Conservation (phyloP, 2,113 vertebrate species). For the Atractosteus spatula region DNA sequence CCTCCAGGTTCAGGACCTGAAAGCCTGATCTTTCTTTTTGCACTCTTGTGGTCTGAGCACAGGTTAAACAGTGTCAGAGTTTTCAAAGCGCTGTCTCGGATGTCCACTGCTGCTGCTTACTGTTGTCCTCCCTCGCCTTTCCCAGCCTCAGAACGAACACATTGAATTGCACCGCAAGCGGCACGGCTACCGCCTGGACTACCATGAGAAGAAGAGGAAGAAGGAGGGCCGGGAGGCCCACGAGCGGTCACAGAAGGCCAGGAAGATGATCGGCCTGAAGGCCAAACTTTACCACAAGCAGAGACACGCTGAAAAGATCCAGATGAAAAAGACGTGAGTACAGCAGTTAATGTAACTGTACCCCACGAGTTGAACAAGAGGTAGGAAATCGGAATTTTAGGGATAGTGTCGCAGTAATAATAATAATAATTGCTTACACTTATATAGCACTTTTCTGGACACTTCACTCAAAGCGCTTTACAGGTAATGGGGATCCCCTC, state of each 20-base stretch:
- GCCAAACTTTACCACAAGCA: slow-evolving; percentile 97
- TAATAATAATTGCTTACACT: no score
- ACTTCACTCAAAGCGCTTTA: no score
- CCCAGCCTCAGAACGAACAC: slow-evolving; percentile 93
- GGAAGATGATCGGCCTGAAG: slow-evolving; percentile 93
- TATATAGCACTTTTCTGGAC: no score
- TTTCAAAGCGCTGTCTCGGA: no score
- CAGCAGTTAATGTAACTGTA: background rate
- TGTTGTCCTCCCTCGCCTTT: background rate
- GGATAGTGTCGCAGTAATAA: no score
- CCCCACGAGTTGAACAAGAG: background rate
- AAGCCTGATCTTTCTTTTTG: no score
- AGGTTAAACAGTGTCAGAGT: no score
- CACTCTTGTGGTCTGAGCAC: no score
- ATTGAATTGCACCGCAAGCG: slow-evolving; percentile 95
- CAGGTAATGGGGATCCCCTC: no score
- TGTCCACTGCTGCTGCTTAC: no score
- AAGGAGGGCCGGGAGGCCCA: slow-evolving; percentile 92
- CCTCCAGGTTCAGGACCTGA: no score
- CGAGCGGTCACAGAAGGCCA: slow-evolving; percentile 90
- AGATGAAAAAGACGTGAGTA: slow-evolving; percentile 98
- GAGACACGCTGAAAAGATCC: slow-evolving; percentile 94
- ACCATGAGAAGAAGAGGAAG: slow-evolving; percentile 92
- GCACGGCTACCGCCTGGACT: slow-evolving; percentile 91
- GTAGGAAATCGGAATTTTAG: no score